Evolutionary conservation across 2,888 invertebrate species (phyloP), one percentile per base, ranked within the genome.

Genomic region (Eustalomyia histrio): DNA sequence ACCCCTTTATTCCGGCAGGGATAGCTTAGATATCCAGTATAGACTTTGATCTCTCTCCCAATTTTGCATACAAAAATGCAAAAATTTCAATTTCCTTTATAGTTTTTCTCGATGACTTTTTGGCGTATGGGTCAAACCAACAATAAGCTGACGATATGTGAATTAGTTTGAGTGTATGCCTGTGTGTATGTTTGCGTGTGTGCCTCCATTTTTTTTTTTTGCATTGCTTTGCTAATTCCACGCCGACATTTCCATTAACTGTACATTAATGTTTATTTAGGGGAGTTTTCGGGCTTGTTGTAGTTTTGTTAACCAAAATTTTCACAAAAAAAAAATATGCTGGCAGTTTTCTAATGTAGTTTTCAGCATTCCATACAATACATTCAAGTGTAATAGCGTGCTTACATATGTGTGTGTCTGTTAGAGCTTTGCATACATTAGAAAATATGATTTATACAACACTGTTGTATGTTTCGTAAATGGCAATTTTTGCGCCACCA

Each of bases 371-470:
- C 24, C 24, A 8, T 53, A 52, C 33, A 52, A 12, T 6, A 0
- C n/a, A 18, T 53, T n/a, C 39, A 21, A 35, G 24, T 55, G 24
- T n/a, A 33, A 16, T 16, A n/a, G 24, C 9, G 9, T 16, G 57
- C 17, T 14, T 16, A 61, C 16, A 21, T 29, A 29, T 53, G 17
- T 60, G n/a, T 18, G 18, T 18, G 53, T 18, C 10, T 3, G 67
- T 43, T 24, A 63, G 4, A 24, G n/a, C 12, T 14, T 39, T 24
- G 35, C 53, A 47, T 47, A 24, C 57, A 71, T 76, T 68, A 68
- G 43, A 72, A 80, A 68, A 50, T 33, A 80, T 71, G 80, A 81
- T 81, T 78, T 81, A 73, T 78, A 33, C 39, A 29, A 10, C 50
- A 53, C 69, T 47, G 18, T 47, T 47, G 18, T 47, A 73, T 35